These are phyloP conservation scores for Hyaena hyaena DNA, from an alignment of 2,113 vertebrate genomes.

Conservation along the genomic window DNA sequence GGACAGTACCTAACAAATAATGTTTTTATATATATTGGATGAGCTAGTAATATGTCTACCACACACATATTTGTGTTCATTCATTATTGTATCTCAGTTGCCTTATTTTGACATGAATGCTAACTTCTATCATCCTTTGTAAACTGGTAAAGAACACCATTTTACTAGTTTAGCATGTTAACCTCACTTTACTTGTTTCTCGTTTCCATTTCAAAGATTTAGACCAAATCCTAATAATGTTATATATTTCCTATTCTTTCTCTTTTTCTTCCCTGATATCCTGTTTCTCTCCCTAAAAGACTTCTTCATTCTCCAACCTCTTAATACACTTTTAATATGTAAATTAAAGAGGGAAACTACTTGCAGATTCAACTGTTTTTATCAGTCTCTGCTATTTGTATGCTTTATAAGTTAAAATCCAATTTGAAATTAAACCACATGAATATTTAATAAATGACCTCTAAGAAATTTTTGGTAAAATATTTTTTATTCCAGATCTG, in stretches of 20 bases:
- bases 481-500: neutral
- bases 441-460: neutral
- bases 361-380: neutral
- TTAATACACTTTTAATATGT: neutral
- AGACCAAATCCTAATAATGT: neutral
- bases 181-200: neutral
- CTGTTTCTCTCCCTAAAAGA: neutral
- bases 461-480: neutral
- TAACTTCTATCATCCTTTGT: neutral
- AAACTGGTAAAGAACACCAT: neutral
- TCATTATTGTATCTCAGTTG: neutral
- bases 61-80: neutral
- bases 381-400: neutral
- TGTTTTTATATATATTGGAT: neutral
- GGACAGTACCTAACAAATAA: neutral
- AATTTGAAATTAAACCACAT: neutral
- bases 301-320: neutral
- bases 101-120: neutral
- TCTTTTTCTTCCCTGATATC: neutral
- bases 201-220: neutral
- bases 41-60: neutral
- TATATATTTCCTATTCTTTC: neutral
- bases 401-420: neutral
- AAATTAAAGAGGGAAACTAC: neutral
- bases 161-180: neutral